Evolutionary conservation across 23 tunicate genomes (phyloP).

Genomic region (Aplidium turbinatum): DNA sequence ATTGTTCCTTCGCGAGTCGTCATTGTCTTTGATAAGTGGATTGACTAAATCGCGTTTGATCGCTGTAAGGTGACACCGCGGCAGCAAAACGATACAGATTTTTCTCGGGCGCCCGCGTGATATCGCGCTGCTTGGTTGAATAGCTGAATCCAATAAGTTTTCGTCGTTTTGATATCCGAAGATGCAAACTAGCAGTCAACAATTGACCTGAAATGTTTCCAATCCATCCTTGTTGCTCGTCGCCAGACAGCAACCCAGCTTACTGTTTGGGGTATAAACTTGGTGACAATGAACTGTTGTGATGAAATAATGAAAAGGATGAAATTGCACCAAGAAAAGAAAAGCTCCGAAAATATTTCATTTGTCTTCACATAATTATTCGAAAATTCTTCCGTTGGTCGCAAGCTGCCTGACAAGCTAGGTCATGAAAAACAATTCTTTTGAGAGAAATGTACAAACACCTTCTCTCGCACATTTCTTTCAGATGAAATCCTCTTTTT

Average conservation of each 20-base stretch:
- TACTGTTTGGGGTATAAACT: slow-evolving; percentile 62
- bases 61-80: slow-evolving; percentile 17
- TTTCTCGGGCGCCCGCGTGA: not conserved
- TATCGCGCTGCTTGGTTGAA: too few species aligned
- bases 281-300: slow-evolving; percentile 37
- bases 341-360: slow-evolving; percentile 1
- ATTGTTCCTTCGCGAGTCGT: slow-evolving; percentile 15
- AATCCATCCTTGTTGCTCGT: too few species aligned
- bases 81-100: slow-evolving; percentile 49
- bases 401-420: too few species aligned
- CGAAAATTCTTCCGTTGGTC: slow-evolving; percentile 21
- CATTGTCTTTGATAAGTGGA: slow-evolving; percentile 21
- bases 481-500: too few species aligned
- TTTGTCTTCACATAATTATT: not conserved
- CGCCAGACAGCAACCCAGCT: slow-evolving; percentile 1
- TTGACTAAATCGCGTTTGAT: slow-evolving; percentile 32
- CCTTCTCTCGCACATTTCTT: too few species aligned
- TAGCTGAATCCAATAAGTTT: too few species aligned
- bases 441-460: too few species aligned
- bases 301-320: slow-evolving; percentile 11
- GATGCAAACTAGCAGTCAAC: too few species aligned
- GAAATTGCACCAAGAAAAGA: slow-evolving; percentile 27
- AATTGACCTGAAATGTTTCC: too few species aligned
- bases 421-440: too few species aligned
- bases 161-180: too few species aligned